Base-by-base conservation (phyloP, 2,113 vertebrate species). In the Numida meleagris region DNA sequence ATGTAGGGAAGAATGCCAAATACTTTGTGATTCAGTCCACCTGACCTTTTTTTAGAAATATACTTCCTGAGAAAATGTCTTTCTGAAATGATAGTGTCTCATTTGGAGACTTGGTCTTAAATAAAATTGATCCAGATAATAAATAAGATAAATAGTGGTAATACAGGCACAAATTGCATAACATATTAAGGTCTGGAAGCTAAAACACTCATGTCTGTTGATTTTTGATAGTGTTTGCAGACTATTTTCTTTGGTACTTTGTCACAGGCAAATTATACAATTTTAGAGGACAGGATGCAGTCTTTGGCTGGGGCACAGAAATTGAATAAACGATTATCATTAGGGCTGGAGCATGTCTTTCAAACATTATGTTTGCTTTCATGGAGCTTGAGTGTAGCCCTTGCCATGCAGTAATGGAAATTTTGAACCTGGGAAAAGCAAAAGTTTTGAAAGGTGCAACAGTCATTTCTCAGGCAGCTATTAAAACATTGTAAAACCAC, bases 61-160 rank as follows among this genome's bases (percentile, higher is more conserved):
- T 11, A 0, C 9, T 90, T 87, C 90, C 65, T 84, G 63, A 88
- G 20, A 86, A 95, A 91, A 66, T 34, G 45, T 34, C 3, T 4
- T 86, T 92, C 51, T 62, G n/a, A 90, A 91, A 45, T 21, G 50
- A 68, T 66, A 71, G 6, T 73, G 43, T 68, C 57, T 86, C 43
- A 70, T 75, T 95, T 23, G 51, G 66, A 33, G 27, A 33, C 57
- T 63, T 43, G 13, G 33, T 82, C 59, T 94, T 83, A 93, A 89
- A 86, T 53, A 84, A 93, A 93, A 95, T 92, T 82, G 83, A 88
- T 95, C 34, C 43, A 73, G 48, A 70, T 62, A 90, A 89, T 79
- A 93, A 93, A 62, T 88, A 74, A 93, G 71, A 91, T 36, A 82
- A 89, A 89, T 61, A 86, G 46, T 38, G 8, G 48, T 62, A 94